Evolutionary conservation across 2,797 vertebrate genomes (phyloP), one percentile per base, ranked within the genome.

Genomic region (Channa striata): DNA sequence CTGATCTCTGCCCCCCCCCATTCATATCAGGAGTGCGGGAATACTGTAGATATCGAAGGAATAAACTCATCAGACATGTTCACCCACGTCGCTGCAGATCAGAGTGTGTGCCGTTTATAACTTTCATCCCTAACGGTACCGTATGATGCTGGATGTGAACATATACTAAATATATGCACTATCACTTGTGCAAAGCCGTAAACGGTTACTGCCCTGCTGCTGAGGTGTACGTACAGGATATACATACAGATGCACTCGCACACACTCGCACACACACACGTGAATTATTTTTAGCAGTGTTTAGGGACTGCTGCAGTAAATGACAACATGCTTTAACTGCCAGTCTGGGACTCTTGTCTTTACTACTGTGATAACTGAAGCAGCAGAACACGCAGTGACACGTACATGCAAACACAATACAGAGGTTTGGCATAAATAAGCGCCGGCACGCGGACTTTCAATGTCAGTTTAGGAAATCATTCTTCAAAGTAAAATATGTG

Each of bases 341-440:
- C 80, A 84, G 68, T 88, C 72, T 88, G 92, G 87, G 92, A 91
- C 84, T 80, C 73, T 86, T 77, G 58, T 72, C 68, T 92, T 91
- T 90, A 92, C 78, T 87, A 72, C 82, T 65, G 66, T 72, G 77
- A 83, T 82, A 82, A 86, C 80, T 77, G 33, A 60, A 68, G 64
- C 51, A 74, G 74, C 54, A 78, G 80, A 74, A 80, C 53, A 80
- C 74, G 78, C 77, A 83, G 25, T 39, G 37, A 58, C 39, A 54
- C 44, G 62, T 51, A 67, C 48, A 81, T 63, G 56, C 59, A 59
- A 85, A 80, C 74, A 71, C 86, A 81, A 77, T 58, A 71, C 42
- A 34, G 63, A 25, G 30, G 66, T 63, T 60, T 36, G 46, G 8
- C 21, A 66, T 6, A 44, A 6, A 60, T 20, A 60, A 1, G 33